Base-by-base conservation (phyloP, 2,797 vertebrate species). In the Tokudaia muenninki region DNA sequence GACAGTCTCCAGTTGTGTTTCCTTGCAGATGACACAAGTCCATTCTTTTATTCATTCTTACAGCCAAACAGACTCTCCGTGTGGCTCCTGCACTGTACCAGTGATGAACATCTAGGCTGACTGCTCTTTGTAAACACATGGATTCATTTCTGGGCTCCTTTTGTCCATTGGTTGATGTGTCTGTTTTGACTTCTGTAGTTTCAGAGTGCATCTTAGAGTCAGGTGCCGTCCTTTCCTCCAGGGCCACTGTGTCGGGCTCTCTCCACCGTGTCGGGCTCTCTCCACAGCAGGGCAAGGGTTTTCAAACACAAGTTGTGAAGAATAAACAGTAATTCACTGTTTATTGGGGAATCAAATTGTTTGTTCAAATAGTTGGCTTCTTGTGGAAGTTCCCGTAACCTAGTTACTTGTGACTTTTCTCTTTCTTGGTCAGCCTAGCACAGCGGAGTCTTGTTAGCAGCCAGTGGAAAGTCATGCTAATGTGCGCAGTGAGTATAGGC, bases 401-500 rank as follows among this genome's bases (percentile, higher is more conserved):
- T 72, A 41, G 67, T 87, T 29, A 50, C 90, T 78, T 94, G 82
- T 59, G 82, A 63, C 50, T 86, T 96, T 63, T 61, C 34, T 84
- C 26, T 87, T 90, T 90, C 63, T 77, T 44, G 67, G 80, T 50
- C 80, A 87, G 57, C 61, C n/a, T 93, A 89, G 81, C 97, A 57
- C 67, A 84, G 89, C 34, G 41, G 29, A 74, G 24, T 57, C 65
- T 17, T 21, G 17, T 47, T 17, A 22, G 34, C 65, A 91, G 79
- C 91, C 13, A 87, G 22, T 78, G 59, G 74, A 21, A 44, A 41
- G 29, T 91, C 65, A 59, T 41, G 84, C n/a, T 37, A 17, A 6
- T 16, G 44, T 87, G 31, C 34, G 55, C 55, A 57, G 57, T 57
- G 57, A 57, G 4, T 81, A 78, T 80, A 87, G 59, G n/a, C 41